Percentiles rank a stretch among this genome's conserved stretches.
Conservation (phyloP, 2,797 vertebrate genomes). For the Dipus sagitta region DNA sequence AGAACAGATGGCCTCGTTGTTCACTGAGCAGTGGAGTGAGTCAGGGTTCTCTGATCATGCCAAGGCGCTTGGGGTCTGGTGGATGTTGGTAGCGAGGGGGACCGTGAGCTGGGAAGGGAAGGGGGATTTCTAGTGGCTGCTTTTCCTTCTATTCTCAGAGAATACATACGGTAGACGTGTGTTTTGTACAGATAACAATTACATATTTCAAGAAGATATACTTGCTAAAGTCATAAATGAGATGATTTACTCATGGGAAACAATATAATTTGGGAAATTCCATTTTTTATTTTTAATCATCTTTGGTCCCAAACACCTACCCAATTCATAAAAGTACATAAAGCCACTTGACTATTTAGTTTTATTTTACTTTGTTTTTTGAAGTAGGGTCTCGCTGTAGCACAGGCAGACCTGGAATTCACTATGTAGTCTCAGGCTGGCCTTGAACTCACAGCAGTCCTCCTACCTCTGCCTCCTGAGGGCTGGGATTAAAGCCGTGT, state of each 20-base stretch:
- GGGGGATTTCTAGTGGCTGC: not conserved
- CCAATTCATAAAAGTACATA: not conserved
- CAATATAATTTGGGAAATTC: not conserved
- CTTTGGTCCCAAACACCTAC: not conserved
- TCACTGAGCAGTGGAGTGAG: accelerated
- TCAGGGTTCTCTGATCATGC: not conserved
- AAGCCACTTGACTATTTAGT: not conserved
- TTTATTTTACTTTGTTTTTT: too few relatives aligned
- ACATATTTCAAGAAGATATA: not conserved
- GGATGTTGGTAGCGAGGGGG: not conserved
- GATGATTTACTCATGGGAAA: not conserved
- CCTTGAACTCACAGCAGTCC: too few relatives aligned
- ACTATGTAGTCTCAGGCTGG: too few relatives aligned
- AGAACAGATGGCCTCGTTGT: not conserved
- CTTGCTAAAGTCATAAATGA: not conserved
- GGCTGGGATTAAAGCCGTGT: too few relatives aligned
- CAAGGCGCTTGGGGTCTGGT: accelerated
- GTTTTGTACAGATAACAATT: not conserved
- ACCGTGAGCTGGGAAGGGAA: too few relatives aligned
- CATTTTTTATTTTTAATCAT: conserved; percentile 13
- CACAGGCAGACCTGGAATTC: too few relatives aligned
- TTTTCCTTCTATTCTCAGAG: not conserved
- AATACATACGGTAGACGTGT: not conserved
- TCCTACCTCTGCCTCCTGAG: too few relatives aligned
- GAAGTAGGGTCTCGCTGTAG: too few relatives aligned